A percentile compares a stretch with the other conserved stretches of the same genome.
phyloP scores from a whole-genome alignment of 2,888 invertebrate genomes.

The Callinectes sapidus region DNA sequence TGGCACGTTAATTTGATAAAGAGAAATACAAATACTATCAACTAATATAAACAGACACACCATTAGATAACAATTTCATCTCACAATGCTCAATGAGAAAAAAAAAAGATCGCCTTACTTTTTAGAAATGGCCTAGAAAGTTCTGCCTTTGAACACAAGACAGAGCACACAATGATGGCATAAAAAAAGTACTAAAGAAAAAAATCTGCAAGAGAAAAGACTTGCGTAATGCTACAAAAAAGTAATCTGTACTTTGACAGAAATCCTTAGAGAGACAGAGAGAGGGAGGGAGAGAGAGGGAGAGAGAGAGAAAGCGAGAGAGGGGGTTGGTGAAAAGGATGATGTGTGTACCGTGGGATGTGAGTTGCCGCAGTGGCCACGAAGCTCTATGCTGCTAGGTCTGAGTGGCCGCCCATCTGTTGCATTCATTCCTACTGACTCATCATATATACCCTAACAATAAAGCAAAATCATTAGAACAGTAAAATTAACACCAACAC shows the following conservation, averaged over 20 bases:
- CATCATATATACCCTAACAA: slow-evolving; percentile 62
- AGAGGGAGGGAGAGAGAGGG: too few species aligned
- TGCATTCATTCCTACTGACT: slow-evolving; percentile 57
- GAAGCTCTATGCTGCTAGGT: slow-evolving; percentile 91
- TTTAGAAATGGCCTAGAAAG: neutral
- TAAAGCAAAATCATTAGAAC: slow-evolving; percentile 41
- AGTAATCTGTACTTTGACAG: neutral
- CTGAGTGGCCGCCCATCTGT: slow-evolving; percentile 82
- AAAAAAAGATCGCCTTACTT: neutral
- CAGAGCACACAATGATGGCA: neutral
- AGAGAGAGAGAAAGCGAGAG: neutral
- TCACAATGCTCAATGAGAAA: neutral
- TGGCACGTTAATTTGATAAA: neutral
- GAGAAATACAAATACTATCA: neutral
- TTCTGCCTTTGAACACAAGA: neutral
- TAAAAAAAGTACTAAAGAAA: neutral
- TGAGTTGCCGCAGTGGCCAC: slow-evolving; percentile 78
- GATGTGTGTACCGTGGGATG: slow-evolving; percentile 51
- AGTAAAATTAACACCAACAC: neutral
- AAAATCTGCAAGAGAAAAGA: slow-evolving; percentile 11
- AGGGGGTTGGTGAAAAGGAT: neutral
- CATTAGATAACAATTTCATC: neutral
- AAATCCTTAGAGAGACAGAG: neutral
- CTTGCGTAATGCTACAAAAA: neutral
- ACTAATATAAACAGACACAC: neutral